These are phyloP conservation scores for Procapra przewalskii DNA, from an alignment of 2,113 vertebrate genomes.

Conservation along the genomic window DNA sequence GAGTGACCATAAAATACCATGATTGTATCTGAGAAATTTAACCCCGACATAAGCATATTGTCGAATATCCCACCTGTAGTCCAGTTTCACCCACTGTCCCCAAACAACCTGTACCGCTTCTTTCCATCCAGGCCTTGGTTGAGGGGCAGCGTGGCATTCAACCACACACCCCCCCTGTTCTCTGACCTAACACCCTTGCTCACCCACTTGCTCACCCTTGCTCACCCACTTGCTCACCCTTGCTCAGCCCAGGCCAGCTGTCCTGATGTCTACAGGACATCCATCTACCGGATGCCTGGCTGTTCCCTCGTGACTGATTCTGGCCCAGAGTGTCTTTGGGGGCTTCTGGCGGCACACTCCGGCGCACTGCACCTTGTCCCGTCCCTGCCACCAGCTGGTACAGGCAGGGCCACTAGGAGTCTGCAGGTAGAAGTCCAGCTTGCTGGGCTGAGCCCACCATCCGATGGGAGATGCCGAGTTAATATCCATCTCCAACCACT, in stretches of 20 bases:
- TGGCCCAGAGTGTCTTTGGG: neutral
- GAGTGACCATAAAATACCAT: neutral
- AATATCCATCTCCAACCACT: neutral
- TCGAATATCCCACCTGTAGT: neutral
- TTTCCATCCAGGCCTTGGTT: neutral
- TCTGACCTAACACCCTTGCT: too few species aligned
- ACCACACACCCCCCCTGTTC: neutral
- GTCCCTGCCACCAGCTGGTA: neutral
- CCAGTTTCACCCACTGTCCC: neutral
- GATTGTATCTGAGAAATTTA: neutral
- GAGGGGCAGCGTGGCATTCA: fast-evolving
- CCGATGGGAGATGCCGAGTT: neutral
- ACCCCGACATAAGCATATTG: neutral
- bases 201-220: neutral
- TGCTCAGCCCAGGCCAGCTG: neutral
- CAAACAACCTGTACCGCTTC: neutral
- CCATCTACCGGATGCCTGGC: neutral
- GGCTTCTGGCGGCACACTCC: neutral
- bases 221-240: neutral
- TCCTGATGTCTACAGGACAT: neutral
- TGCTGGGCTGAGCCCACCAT: neutral
- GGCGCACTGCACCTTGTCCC: neutral
- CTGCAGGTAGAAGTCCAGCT: neutral
- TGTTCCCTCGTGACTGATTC: neutral
- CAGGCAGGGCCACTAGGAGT: neutral